Evolutionary conservation across 1,140 invertebrate species (phyloP), one percentile per base, ranked within the genome.

Genomic region (Drosophila sp.): DNA sequence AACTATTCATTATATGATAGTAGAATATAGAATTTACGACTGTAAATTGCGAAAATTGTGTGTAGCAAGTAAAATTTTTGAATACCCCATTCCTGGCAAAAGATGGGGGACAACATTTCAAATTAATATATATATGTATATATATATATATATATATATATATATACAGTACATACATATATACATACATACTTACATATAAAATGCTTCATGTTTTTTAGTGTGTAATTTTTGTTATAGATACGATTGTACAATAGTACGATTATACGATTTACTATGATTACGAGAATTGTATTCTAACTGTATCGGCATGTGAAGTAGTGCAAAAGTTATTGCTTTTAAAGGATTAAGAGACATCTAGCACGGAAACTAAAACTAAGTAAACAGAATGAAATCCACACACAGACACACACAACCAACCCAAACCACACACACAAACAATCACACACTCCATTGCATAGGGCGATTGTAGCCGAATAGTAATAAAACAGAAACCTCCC

Each of bases 191-290:
- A 55, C 57, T 44, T 38, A 57, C 25, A 40, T 50, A 50, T 4
- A 62, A 27, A 66, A 64, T 44, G 82, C 81, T 86, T 85, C 78
- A 71, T 50, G 76, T 82, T 79, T 66, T 87, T 82, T 79, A 87
- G 75, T 66, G 47, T 72, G 76, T 79, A 87, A 79, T 63, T 72
- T 68, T 79, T 78, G 83, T 87, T 85, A 79, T 58, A 85, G 68
- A 82, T 76, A 80, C 65, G 60, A 72, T 38, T 38, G 35, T 11
- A 38, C 35, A 11, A 38, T 67, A 25, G 58, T 69, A 70, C 54
- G 74, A 75, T 66, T 66, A 54, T 68, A 70, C 56, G 68, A 60
- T 32, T 44, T 30, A 72, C 25, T 63, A 44, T 38, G 55, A 70
- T 70, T 61, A 56, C 61, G 47, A 38, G 66, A 63, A 47, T 56